A percentile compares a stretch with the other conserved stretches of the same genome.
Evolutionary conservation across 2,113 vertebrate species (phyloP).

Genomic region (Monarcha castaneiventris): DNA sequence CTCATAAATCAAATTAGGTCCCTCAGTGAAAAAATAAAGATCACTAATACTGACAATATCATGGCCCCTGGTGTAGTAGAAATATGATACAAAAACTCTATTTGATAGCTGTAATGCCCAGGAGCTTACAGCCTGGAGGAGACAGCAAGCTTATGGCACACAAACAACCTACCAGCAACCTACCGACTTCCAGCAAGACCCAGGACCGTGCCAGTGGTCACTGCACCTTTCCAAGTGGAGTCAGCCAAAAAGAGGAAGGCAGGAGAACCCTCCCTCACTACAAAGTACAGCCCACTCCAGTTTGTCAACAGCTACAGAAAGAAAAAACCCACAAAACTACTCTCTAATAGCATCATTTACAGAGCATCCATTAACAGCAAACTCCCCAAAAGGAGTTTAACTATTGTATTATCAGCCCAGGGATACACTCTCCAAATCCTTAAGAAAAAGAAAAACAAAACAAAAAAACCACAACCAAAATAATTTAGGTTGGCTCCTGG

Average conservation of each 20-base stretch:
- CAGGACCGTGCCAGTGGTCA: neutral
- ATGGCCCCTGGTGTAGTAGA: neutral
- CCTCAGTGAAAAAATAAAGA: neutral
- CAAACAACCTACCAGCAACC: neutral
- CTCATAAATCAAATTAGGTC: neutral
- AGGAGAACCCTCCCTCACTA: neutral
- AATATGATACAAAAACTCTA: neutral
- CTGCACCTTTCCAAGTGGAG: neutral
- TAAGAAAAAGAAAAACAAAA: neutral
- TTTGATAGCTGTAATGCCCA: neutral
- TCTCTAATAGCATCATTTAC: too few relatives aligned
- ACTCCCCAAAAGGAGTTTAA: neutral
- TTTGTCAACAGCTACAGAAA: neutral
- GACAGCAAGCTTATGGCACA: neutral
- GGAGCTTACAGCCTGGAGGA: neutral
- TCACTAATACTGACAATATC: neutral
- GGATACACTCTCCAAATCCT: neutral
- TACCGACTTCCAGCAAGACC: neutral
- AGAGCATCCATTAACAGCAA: neutral
- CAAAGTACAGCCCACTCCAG: neutral
- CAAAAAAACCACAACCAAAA: neutral
- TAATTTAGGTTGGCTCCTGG: neutral
- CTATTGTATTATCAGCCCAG: neutral
- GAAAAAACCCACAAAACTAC: neutral
- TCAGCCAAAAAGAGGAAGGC: neutral